phyloP scores from a whole-genome alignment of 2,888 invertebrate genomes.

The Pediacus dermestoides region DNA sequence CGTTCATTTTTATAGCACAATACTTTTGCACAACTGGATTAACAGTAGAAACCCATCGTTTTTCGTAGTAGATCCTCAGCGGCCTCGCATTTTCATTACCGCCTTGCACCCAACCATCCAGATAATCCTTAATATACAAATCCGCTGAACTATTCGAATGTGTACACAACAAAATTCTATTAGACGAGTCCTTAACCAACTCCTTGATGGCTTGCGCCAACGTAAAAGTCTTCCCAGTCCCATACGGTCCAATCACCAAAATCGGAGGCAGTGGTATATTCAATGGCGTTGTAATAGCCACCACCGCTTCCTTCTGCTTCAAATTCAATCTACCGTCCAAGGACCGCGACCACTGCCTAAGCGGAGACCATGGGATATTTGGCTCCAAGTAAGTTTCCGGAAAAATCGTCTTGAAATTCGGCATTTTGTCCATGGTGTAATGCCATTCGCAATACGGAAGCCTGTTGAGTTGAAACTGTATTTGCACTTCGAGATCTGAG shows the following conservation, averaged over 20 bases:
- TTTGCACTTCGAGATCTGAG: conserved; percentile 63
- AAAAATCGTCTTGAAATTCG: conserved; percentile 62
- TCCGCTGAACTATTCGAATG: conserved; percentile 87
- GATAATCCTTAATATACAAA: conserved; percentile 78
- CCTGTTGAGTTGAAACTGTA: conserved; percentile 78
- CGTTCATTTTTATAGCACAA: conserved; percentile 63
- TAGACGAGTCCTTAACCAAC: conserved; percentile 59
- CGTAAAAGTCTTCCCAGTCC: conserved; percentile 85
- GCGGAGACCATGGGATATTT: conserved; percentile 66
- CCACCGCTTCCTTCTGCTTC: conserved; percentile 75
- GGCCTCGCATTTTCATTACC: conserved; percentile 66
- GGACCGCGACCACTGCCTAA: conserved; percentile 63
- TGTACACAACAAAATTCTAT: conserved; percentile 76
- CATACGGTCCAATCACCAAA: conserved; percentile 72
- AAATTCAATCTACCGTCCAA: conserved; percentile 66
- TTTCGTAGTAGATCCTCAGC: conserved; percentile 74
- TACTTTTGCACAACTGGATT: conserved; percentile 69
- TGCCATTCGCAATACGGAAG: conserved; percentile 83
- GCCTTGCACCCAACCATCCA: conserved; percentile 70
- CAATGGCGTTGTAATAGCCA: conserved; percentile 68
- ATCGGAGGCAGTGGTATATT: conserved; percentile 65
- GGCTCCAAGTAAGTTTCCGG: conserved; percentile 63
- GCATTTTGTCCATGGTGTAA: conserved; percentile 72
- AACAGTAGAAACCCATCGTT: conserved; percentile 76
- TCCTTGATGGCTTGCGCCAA: conserved; percentile 70